phyloP scores from a whole-genome alignment of 2,888 invertebrate species.

The Diachrysia chrysitis region DNA sequence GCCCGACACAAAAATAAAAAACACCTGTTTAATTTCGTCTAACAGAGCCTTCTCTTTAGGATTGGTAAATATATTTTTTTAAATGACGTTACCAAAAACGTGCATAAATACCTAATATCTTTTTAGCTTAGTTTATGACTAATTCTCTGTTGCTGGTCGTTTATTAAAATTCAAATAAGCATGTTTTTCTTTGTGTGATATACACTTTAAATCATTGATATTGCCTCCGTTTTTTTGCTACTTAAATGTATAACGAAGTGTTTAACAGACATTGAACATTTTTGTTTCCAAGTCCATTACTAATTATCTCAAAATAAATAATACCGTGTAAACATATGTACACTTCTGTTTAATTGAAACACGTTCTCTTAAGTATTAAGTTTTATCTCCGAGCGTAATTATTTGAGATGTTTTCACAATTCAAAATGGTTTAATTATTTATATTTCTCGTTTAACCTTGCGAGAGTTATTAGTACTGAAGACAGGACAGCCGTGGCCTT shows the following conservation, averaged over 20 bases:
- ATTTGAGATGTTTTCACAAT: conserved; percentile 17
- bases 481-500: conserved; percentile 70
- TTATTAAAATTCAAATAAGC: neutral
- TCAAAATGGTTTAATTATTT: conserved; percentile 41
- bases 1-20: too few relatives aligned
- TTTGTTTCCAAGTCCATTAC: neutral
- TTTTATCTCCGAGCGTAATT: conserved; percentile 5
- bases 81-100: neutral
- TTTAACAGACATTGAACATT: neutral
- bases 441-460: conserved; percentile 57
- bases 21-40: too few relatives aligned
- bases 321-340: neutral
- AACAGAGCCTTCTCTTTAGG: too few relatives aligned
- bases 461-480: conserved; percentile 53
- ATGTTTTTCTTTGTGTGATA: neutral
- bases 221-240: neutral
- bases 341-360: neutral
- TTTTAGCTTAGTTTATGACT: neutral
- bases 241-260: neutral
- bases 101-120: too few relatives aligned
- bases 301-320: neutral
- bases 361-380: neutral
- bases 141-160: neutral
- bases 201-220: neutral
- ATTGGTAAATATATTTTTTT: too few relatives aligned